Evolutionary conservation across 2,113 vertebrate species (phyloP), one percentile per base, ranked within the genome.

Genomic region (Protobothrops flavoviridis): DNA sequence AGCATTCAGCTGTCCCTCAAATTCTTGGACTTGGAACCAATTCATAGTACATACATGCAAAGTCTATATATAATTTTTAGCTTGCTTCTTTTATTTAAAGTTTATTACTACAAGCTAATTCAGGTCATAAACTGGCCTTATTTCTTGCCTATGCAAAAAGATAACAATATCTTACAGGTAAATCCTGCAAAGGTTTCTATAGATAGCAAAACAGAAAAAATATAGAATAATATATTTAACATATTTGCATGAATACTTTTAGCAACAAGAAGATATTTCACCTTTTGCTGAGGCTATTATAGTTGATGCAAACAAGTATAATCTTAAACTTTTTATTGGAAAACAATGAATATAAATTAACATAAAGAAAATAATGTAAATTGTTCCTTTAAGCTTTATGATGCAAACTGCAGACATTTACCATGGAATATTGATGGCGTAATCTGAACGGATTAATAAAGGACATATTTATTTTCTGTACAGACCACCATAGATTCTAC

Each of bases 131-230:
- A 39, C 29, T 52, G 56, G 29, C 24, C 4, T 81, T 81, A 10
- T 61, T 87, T 93, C 52, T 89, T 69, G 53, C 29, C 69, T 53
- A 64, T 88, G 29, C 53, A 85, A 52, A 93, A 90, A 61, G 3
- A 26, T 39, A 81, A 23, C 23, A 61, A 61, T 53, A 53, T 21
- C 39, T 43, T 88, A 92, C 59, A 86, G 50, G 50, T 0, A 20
- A 74, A 56, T 45, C 55, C 0, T 33, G 4, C 24, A 50, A 89
- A 0, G 23, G 39, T 9, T 7, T 59, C 43, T 26, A 39, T 0
- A 12, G 2, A 64, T 53, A 91, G 33, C 17, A 89, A 92, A 86
- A 64, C 24, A 86, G 15, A 52, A 59, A 24, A 24, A 89, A 52
- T 45, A 48, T 45, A 48, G 88, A 74, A 92, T 50, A 45, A 81